phyloP scores from a whole-genome alignment of 2,113 vertebrate species.

The Phalacrocorax pelagicus region DNA sequence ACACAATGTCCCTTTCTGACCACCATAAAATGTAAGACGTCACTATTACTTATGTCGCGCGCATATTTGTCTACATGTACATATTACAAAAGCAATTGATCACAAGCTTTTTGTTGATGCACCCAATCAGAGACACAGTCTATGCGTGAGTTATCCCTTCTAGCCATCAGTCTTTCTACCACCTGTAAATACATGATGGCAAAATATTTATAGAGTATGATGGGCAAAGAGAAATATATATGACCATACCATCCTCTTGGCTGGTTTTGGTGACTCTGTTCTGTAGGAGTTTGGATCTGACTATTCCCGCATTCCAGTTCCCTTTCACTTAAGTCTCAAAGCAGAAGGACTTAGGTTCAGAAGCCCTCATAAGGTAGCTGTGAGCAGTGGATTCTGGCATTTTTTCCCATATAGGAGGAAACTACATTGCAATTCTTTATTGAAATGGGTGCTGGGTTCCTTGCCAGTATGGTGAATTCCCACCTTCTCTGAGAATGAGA shows the following conservation, averaged over 20 bases:
- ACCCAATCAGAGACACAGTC: not conserved
- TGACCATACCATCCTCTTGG: not conserved
- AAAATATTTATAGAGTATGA: not conserved
- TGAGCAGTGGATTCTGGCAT: not conserved
- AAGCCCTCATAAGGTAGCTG: not conserved
- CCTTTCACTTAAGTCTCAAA: not conserved
- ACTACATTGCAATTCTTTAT: not conserved
- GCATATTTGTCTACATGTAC: not conserved
- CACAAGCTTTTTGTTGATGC: not conserved
- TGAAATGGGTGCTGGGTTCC: not conserved
- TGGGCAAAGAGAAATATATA: not conserved
- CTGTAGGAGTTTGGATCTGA: not conserved
- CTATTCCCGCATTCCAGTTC: not conserved
- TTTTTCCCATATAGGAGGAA: not conserved
- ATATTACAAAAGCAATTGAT: not conserved
- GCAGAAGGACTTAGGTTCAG: not conserved
- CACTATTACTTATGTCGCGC: not conserved
- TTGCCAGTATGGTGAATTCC: not conserved
- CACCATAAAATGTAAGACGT: not conserved
- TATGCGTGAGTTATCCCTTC: not conserved
- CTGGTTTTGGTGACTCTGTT: not conserved
- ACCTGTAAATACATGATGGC: not conserved
- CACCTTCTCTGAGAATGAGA: not conserved
- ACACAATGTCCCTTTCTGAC: not conserved
- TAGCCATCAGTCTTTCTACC: not conserved